phyloP scores from a whole-genome alignment of 2,113 vertebrate species.

The Pteruthius melanotis region DNA sequence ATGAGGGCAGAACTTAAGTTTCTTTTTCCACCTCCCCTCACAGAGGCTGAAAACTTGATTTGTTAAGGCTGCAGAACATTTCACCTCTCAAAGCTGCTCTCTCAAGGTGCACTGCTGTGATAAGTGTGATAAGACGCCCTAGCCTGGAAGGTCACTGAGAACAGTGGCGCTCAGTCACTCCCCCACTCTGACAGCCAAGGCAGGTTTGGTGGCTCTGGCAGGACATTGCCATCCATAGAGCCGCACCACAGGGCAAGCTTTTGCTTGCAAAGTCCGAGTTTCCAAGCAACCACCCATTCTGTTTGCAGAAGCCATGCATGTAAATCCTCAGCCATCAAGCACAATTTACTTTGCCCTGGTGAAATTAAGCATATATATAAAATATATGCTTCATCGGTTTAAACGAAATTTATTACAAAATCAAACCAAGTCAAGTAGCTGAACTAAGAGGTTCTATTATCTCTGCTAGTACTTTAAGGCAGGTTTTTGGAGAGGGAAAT shows the following conservation, averaged over 20 bases:
- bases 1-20: neutral
- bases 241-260: neutral
- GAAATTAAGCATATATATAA: neutral
- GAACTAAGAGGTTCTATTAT: neutral
- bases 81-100: neutral
- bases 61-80: neutral
- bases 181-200: neutral
- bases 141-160: constrained; percentile 8
- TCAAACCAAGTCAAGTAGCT: neutral
- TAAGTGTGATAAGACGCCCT: constrained; percentile 41
- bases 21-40: neutral
- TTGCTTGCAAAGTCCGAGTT: neutral
- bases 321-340: neutral
- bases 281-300: neutral
- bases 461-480: neutral
- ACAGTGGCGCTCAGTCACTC: neutral
- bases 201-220: neutral
- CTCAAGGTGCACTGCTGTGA: neutral
- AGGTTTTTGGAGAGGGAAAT: neutral
- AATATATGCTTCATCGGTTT: neutral
- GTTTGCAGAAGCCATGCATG: neutral
- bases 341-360: neutral
- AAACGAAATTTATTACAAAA: neutral
- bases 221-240: neutral
- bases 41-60: neutral